These are phyloP conservation scores for Mixornis gularis DNA, from an alignment of 2,113 vertebrate genomes.

Conservation along the genomic window DNA sequence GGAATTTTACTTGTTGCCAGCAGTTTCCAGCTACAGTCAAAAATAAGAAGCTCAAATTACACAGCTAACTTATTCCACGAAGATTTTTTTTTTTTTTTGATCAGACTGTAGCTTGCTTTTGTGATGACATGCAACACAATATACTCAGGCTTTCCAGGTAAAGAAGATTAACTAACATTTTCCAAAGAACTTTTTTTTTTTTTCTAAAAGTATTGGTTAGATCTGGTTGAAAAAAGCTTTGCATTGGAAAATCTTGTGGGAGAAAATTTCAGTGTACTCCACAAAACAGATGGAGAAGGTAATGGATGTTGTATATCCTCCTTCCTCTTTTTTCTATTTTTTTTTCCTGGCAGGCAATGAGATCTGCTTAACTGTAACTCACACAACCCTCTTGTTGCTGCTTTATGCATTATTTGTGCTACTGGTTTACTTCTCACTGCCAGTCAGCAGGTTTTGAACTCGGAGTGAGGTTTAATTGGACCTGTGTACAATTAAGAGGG, in stretches of 20 bases:
- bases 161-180: background rate
- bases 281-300: background rate
- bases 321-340: background rate
- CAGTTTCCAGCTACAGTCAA: background rate
- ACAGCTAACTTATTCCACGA: background rate
- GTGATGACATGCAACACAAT: background rate
- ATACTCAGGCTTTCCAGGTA: background rate
- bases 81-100: background rate
- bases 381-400: background rate
- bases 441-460: background rate
- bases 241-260: background rate
- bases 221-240: background rate
- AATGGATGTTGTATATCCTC: background rate
- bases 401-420: background rate
- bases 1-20: background rate
- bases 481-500: background rate
- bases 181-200: accelerated
- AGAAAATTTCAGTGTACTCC: background rate
- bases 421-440: background rate
- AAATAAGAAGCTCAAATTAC: background rate
- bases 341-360: background rate
- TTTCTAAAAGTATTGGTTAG: background rate
- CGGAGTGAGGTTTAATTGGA: background rate
- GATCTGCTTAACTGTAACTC: background rate
- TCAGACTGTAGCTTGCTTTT: background rate